Evolutionary conservation across 1,140 invertebrate genomes (phyloP).

Genomic region (Aethina tumida): DNA sequence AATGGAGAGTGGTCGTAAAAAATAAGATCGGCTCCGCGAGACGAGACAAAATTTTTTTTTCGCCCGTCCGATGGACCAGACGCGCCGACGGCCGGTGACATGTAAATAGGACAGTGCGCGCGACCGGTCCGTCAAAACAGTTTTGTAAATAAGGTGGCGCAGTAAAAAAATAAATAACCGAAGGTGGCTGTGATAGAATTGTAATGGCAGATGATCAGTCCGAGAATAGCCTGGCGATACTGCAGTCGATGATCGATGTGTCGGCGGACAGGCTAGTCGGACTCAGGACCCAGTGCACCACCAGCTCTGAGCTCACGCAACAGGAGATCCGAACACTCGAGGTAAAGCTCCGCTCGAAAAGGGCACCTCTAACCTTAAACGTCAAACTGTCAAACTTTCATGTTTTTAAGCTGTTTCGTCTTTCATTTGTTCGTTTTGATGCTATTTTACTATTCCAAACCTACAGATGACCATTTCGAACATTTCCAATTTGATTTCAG

Average conservation of each 20-base stretch:
- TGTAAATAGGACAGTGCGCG: constrained; percentile 17
- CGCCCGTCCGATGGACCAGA: not conserved
- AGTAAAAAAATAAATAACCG: too few relatives aligned
- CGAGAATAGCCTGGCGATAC: constrained; percentile 48
- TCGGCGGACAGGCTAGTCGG: constrained; percentile 85
- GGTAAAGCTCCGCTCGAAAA: constrained; percentile 45
- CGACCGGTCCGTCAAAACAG: too few relatives aligned
- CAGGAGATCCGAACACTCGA: constrained; percentile 91
- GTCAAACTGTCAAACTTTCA: not conserved
- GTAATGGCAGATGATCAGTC: constrained; percentile 36
- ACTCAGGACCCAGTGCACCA: constrained; percentile 83
- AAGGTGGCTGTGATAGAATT: constrained; percentile 27
- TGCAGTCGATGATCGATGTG: constrained; percentile 92
- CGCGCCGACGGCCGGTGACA: constrained; percentile 12
- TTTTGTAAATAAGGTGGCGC: too few relatives aligned
- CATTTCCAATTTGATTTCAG: too few relatives aligned
- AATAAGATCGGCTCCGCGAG: constrained; percentile 14
- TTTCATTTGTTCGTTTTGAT: too few relatives aligned
- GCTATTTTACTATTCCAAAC: too few relatives aligned
- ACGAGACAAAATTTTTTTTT: constrained; percentile 9
- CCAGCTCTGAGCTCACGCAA: constrained; percentile 84
- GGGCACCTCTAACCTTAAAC: too few relatives aligned
- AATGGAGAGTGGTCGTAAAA: constrained; percentile 6
- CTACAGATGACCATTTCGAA: too few relatives aligned
- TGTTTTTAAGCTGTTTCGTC: too few relatives aligned